A percentile compares a stretch with the other conserved stretches of the same genome.
phyloP scores from a whole-genome alignment of 2,113 vertebrate species.

The Oxyruncus cristatus region DNA sequence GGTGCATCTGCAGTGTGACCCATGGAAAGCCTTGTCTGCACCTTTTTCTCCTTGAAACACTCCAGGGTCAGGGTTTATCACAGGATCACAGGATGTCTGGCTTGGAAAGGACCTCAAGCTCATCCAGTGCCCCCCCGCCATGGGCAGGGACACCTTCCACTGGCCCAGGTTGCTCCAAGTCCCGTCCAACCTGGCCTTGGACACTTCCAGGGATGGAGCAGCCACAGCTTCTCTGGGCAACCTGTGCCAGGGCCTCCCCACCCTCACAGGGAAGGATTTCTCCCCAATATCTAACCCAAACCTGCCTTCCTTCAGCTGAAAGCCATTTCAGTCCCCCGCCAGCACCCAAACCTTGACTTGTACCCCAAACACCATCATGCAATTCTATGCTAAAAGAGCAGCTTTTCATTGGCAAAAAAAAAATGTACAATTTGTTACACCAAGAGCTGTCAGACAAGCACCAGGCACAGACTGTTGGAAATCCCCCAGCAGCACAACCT shows the following conservation, averaged over 20 bases:
- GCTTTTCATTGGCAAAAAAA: neutral
- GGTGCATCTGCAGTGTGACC: neutral
- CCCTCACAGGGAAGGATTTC: neutral
- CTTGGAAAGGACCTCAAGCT: neutral
- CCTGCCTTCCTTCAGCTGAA: neutral
- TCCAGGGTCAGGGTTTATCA: neutral
- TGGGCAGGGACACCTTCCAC: neutral
- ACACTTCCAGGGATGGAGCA: neutral
- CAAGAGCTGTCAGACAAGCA: neutral
- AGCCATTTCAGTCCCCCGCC: neutral
- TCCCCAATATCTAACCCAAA: neutral
- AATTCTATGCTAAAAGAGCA: neutral
- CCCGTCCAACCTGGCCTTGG: fast-evolving
- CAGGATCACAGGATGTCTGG: no score
- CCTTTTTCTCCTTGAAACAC: neutral
- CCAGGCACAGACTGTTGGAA: neutral
- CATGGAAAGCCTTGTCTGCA: neutral
- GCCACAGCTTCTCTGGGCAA: neutral
- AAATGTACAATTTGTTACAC: neutral
- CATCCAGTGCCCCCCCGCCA: neutral
- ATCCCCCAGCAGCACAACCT: neutral
- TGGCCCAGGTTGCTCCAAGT: neutral
- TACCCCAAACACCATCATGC: neutral
- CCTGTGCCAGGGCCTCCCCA: neutral
- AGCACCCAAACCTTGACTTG: neutral